Conservation (phyloP, 2,113 vertebrate species). For the Zosterops hypoxanthus region DNA sequence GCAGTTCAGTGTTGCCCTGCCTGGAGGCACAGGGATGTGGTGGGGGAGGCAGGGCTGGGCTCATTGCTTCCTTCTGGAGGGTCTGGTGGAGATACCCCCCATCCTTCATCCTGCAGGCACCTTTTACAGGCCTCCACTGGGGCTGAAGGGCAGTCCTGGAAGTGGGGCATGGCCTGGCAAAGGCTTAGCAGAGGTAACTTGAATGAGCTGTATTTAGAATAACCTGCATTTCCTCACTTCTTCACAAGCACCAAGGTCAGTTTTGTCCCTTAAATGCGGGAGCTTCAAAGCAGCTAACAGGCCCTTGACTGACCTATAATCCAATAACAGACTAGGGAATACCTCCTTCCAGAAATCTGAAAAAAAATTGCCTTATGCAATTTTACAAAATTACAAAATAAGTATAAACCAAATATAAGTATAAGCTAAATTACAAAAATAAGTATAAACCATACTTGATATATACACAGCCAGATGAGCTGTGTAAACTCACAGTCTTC, state of each 20-base stretch:
- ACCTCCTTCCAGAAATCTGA: background rate
- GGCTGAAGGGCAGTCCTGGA: background rate
- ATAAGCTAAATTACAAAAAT: background rate
- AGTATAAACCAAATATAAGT: background rate
- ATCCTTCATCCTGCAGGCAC: background rate
- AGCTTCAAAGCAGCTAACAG: background rate
- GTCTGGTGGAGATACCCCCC: background rate
- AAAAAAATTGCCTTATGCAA: background rate
- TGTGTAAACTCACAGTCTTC: background rate
- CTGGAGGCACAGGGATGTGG: background rate
- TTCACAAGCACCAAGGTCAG: background rate
- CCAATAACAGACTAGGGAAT: background rate
- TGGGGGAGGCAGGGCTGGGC: background rate
- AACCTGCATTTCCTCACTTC: background rate
- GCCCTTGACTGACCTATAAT: background rate
- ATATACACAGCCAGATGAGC: background rate
- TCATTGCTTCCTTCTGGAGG: background rate
- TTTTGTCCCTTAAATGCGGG: background rate
- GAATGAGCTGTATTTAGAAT: background rate
- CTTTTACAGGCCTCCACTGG: background rate
- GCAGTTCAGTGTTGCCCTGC: background rate
- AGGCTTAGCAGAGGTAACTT: background rate
- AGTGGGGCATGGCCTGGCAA: background rate
- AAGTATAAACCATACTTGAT: background rate
- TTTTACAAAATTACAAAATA: background rate